Conservation (phyloP, 1,140 invertebrate genomes). For the Leptopilina boulardi region DNA sequence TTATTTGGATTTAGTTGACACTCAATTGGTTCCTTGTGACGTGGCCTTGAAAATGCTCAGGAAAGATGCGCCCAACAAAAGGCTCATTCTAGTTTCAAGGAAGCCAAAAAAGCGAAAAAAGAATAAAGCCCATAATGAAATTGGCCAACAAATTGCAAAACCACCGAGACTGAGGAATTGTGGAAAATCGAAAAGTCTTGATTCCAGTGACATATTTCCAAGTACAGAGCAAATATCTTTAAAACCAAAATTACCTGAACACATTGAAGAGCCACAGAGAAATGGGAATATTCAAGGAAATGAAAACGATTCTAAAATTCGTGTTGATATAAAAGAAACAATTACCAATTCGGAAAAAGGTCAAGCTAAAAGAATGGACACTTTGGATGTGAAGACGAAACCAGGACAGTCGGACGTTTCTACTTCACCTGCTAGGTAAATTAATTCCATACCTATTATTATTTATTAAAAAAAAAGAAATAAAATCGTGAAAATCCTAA, state of each 20-base stretch:
- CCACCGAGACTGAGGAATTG: slow-evolving; percentile 83
- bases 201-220: slow-evolving; percentile 86
- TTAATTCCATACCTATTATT: neutral
- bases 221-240: slow-evolving; percentile 68
- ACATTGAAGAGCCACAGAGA: slow-evolving; percentile 64
- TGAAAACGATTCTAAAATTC: slow-evolving; percentile 35
- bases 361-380: slow-evolving; percentile 27
- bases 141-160: slow-evolving; percentile 65
- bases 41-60: slow-evolving; percentile 82
- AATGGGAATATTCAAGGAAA: slow-evolving; percentile 44
- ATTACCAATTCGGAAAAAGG: slow-evolving; percentile 37
- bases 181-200: slow-evolving; percentile 89
- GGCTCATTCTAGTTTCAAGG: slow-evolving; percentile 84
- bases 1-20: slow-evolving; percentile 87
- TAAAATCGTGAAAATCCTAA: neutral
- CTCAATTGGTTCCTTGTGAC: slow-evolving; percentile 83
- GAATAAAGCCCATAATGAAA: slow-evolving; percentile 63
- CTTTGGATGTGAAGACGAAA: slow-evolving; percentile 38
- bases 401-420: slow-evolving; percentile 37
- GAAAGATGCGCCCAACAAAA: slow-evolving; percentile 83
- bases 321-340: slow-evolving; percentile 38
- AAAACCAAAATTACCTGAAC: slow-evolving; percentile 67
- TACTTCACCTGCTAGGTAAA: slow-evolving; percentile 59
- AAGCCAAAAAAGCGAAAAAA: slow-evolving; percentile 78
- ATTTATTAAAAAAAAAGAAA: neutral